These are phyloP conservation scores for Centropus bengalensis DNA, from an alignment of 2,113 vertebrate species.

Conservation along the genomic window DNA sequence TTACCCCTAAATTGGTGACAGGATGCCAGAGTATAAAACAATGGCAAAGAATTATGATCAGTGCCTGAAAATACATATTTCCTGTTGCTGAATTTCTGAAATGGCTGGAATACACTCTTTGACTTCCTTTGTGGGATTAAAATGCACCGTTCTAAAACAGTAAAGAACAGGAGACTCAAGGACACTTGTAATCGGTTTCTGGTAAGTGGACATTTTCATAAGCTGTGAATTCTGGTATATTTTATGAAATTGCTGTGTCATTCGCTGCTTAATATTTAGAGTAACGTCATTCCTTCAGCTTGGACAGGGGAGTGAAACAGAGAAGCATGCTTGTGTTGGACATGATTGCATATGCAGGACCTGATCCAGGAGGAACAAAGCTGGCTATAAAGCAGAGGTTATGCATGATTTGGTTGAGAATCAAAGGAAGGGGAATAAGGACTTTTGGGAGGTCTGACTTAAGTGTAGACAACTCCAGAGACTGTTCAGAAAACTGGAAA, in stretches of 20 bases:
- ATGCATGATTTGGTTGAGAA: not conserved
- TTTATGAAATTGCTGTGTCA: not conserved
- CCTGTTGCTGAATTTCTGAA: constrained; percentile 1
- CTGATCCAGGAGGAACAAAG: not conserved
- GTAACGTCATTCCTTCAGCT: not conserved
- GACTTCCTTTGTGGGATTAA: not conserved
- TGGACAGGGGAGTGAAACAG: not conserved
- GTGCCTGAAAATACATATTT: not conserved
- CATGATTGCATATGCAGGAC: not conserved
- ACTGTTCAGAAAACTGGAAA: not conserved
- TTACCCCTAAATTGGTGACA: not conserved
- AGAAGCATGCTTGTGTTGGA: not conserved
- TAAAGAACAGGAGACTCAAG: not conserved
- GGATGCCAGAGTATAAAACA: constrained; percentile 9
- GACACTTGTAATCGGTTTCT: not conserved
- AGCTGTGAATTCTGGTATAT: not conserved
- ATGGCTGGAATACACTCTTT: not conserved
- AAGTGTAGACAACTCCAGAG: not conserved
- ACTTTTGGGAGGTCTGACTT: not conserved
- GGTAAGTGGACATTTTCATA: not conserved
- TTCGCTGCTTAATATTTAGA: not conserved
- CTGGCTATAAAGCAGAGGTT: not conserved
- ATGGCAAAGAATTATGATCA: not conserved
- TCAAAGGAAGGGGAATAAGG: not conserved
- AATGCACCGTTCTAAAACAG: not conserved